Percentiles rank a stretch among this genome's conserved stretches.
phyloP scores from a whole-genome alignment of 2,888 invertebrate species.

The Subacronicta megacephala region DNA sequence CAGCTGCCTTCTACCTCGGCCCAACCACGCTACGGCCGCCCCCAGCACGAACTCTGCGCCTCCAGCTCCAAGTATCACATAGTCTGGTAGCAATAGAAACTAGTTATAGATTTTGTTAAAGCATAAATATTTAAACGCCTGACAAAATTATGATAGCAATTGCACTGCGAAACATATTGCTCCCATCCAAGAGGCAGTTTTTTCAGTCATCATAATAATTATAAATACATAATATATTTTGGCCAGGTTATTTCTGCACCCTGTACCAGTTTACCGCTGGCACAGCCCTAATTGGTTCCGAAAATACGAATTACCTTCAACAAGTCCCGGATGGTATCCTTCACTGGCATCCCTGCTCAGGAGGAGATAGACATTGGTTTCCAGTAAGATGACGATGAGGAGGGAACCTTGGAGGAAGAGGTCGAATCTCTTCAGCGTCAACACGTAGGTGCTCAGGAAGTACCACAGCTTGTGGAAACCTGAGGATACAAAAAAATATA shows the following conservation, averaged over 20 bases:
- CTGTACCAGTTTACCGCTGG: too few species aligned
- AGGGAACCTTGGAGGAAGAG: slow-evolving; percentile 81
- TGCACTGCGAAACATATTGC: too few species aligned
- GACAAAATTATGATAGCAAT: not conserved
- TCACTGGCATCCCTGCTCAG: slow-evolving; percentile 73
- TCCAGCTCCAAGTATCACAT: slow-evolving; percentile 70
- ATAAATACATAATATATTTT: too few species aligned
- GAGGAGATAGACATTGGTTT: slow-evolving; percentile 75
- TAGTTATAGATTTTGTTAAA: not conserved
- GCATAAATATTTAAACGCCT: not conserved
- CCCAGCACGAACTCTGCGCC: slow-evolving; percentile 71
- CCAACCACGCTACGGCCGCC: slow-evolving; percentile 73
- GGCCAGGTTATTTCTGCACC: too few species aligned
- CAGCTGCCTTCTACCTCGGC: slow-evolving; percentile 66
- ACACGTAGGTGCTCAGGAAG: slow-evolving; percentile 72
- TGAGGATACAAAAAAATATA: slow-evolving; percentile 25
- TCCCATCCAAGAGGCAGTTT: too few species aligned
- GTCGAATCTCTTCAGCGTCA: slow-evolving; percentile 78
- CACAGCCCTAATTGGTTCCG: too few species aligned
- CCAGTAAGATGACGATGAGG: slow-evolving; percentile 75
- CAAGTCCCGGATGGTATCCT: slow-evolving; percentile 64
- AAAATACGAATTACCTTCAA: slow-evolving; percentile 75
- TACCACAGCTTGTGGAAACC: slow-evolving; percentile 74
- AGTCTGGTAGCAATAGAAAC: slow-evolving; percentile 65
- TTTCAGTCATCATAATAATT: too few species aligned